Evolutionary conservation across 2,113 vertebrate species (phyloP).

Genomic region (Myotis davidii): DNA sequence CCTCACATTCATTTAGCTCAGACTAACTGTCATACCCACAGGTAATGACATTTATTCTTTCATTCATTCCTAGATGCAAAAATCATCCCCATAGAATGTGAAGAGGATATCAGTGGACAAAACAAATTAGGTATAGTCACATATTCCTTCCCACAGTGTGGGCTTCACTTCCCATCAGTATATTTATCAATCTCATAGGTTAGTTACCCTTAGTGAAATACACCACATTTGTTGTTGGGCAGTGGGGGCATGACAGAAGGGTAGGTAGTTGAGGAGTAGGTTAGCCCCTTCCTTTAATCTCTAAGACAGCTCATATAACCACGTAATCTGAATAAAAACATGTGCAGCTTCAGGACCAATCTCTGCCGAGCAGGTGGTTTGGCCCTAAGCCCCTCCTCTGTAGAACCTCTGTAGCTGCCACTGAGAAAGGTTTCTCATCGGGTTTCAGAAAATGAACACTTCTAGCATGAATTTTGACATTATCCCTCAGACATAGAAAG

Average conservation of each 20-base stretch:
- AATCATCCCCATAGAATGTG: not conserved
- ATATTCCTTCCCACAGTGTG: not conserved
- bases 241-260: not conserved
- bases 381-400: not conserved
- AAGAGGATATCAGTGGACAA: not conserved
- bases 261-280: not conserved
- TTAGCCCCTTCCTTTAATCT: not conserved
- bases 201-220: not conserved
- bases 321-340: not conserved
- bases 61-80: not conserved
- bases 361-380: not conserved
- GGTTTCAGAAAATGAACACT: slow-evolving; percentile 13
- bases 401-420: not conserved
- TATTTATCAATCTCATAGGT: not conserved
- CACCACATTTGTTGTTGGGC: not conserved
- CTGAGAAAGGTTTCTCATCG: not conserved
- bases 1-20: not conserved
- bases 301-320: not conserved
- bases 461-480: slow-evolving; percentile 21
- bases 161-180: not conserved
- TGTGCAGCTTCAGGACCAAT: not conserved
- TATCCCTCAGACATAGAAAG: slow-evolving; percentile 4
- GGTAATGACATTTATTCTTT: not conserved
- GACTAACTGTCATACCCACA: not conserved
- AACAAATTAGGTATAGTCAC: not conserved